Base-by-base conservation (phyloP, 2,888 invertebrate species). In the Pollenia labialis region DNA sequence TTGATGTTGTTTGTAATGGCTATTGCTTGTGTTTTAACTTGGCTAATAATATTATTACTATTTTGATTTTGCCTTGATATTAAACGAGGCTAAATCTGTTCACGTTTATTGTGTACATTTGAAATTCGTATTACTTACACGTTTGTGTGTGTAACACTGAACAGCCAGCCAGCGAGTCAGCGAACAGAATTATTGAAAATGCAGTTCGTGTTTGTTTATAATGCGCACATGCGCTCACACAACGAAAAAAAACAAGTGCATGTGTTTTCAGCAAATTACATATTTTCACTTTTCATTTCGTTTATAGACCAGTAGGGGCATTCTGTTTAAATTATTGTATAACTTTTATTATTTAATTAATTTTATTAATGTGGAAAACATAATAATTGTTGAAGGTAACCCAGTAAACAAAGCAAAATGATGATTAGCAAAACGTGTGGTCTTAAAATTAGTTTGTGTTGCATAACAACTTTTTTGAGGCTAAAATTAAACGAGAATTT, bases 21-120 rank as follows among this genome's bases (percentile, higher is more conserved):
- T 79, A 18, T 72, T 56, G 58, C 46, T 54, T 56, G 56, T 60
- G 4, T 18, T 66, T 60, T 74, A 40, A 32, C 7, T 62, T 69
- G 11, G 18, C 23, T 42, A 56, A 64, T 72, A 46, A 60, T n/a
- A 23, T 23, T 56, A 32, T 32, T 32, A 6, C 32, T 32, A 32
- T 62, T 23, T 62, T 66, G 16, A 48, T 77, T 52, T 82, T 85
- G 85, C 85, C 82, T 85, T 85, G 82, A 83, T 80, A 80, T 48
- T 66, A 68, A 85, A 87, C 85, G 87, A 85, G 85, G 80, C 80
- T 85, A 85, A 85, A 85, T 82, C 75, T 79, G 42, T 60, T 79
- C 71, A 82, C 81, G 81, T 85, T 82, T 81, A 71, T 72, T 87
- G 12, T 56, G 40, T 85, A 40, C 56, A 72, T 40, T 85, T n/a